phyloP scores from a whole-genome alignment of 2,888 invertebrate species.

The Eustalomyia histrio region DNA sequence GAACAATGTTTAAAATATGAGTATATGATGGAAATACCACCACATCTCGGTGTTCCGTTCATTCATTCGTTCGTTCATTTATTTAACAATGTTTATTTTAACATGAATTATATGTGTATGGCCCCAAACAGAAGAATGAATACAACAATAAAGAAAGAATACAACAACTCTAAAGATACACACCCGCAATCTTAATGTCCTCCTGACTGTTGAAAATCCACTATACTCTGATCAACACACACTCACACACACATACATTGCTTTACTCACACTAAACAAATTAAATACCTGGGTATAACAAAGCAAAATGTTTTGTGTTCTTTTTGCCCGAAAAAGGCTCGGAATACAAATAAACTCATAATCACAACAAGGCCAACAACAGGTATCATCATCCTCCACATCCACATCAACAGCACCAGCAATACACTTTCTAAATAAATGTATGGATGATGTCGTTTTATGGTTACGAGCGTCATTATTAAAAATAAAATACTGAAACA shows the following conservation, averaged over 20 bases:
- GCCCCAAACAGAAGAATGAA: conserved; percentile 31
- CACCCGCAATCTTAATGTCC: conserved; percentile 65
- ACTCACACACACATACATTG: conserved; percentile 5
- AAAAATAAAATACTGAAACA: conserved; percentile 19
- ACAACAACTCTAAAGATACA: conserved; percentile 54
- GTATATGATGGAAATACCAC: conserved; percentile 30
- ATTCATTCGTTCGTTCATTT: conserved; percentile 47
- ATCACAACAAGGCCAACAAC: conserved; percentile 59
- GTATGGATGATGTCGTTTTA: conserved; percentile 34
- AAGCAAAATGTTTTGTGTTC: conserved; percentile 14
- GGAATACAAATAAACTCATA: conserved; percentile 34
- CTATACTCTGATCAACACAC: conserved; percentile 14
- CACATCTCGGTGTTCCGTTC: conserved; percentile 47
- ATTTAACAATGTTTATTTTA: conserved; percentile 48
- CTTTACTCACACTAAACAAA: conserved; percentile 14
- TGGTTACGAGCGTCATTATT: conserved; percentile 35
- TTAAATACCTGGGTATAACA: conserved; percentile 23
- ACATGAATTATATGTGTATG: conserved; percentile 50
- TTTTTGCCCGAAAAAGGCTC: conserved; percentile 30
- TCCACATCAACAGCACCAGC: conserved; percentile 10
- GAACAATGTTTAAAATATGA: conserved; percentile 33
- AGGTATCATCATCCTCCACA: conserved; percentile 53
- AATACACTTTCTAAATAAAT: conserved; percentile 10
- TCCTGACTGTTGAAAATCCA: conserved; percentile 37
- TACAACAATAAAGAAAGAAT: conserved; percentile 10